Base-by-base conservation (phyloP, 1,140 invertebrate genomes). In the Hyposmocoma kahamanoa region DNA sequence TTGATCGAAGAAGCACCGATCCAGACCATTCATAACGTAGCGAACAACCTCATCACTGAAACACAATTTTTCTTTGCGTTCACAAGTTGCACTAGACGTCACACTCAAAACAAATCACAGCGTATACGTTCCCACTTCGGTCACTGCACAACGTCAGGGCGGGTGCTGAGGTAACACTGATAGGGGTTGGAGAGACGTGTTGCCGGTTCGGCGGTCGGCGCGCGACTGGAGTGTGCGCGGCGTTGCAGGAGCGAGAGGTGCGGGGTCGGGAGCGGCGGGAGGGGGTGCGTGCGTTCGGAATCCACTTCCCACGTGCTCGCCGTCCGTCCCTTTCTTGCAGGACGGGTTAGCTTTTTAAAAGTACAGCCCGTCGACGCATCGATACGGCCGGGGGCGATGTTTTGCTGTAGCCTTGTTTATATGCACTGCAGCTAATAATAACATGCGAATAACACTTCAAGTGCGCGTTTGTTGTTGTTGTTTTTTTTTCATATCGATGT, bases 1-100 rank as follows among this genome's bases (percentile, higher is more conserved):
- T 81, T 84, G 81, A 81, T 84, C 81, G 77, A 84, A 84, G 74
- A 84, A 84, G 66, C 81, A 83, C 61, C 78, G 77, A 70, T 84
- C 81, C 70, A 84, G 73, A 74, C 81, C 81, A 84, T 84, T 84
- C 81, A 84, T 84, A 83, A 83, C 81, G 69, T 70, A 66, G 56
- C 49, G 47, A 57, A 73, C 67, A 81, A 75, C 74, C 63, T 64
- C 77, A 84, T 84, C 79, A 84, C 81, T 68, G 42, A 64, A 69
- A 74, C 75, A 79, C 75, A 67, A 72, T 65, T 62, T 62, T 63
- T 58, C 65, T 63, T 68, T 68, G 59, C 75, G 63, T 66, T 70
- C 69, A 76, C 77, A 59, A 65, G 59, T 71, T 69, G 56, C 73
- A 69, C 62, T 60, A 49, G 59, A 68, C 59, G 61, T 69, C 61